Conservation (phyloP, 2,888 invertebrate genomes). For the Caenorhabditis doughertyi region DNA sequence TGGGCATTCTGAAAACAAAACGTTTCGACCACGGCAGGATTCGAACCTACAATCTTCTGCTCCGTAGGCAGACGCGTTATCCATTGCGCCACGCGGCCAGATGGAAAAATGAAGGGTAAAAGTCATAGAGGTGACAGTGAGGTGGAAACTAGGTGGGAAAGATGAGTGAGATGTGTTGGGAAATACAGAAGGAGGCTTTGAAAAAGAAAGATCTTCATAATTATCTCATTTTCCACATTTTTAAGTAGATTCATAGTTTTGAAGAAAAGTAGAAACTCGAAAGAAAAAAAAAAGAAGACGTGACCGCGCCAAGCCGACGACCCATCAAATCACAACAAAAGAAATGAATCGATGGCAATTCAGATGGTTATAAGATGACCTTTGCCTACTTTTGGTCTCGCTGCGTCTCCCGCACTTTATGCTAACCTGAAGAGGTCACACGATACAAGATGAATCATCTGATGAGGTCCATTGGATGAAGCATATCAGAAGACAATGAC, state of each 20-base stretch:
- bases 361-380: conserved; percentile 30
- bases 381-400: conserved; percentile 47
- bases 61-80: conserved; percentile 83
- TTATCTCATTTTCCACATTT: too few species aligned
- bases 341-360: conserved; percentile 52
- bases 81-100: conserved; percentile 78
- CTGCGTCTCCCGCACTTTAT: conserved; percentile 44
- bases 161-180: not conserved
- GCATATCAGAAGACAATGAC: not conserved
- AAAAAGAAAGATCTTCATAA: too few species aligned
- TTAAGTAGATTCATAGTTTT: too few species aligned
- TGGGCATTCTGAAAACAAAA: conserved; percentile 26
- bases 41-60: conserved; percentile 83
- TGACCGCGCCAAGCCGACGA: too few species aligned
- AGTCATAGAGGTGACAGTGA: not conserved
- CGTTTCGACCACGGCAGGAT: conserved; percentile 80
- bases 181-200: too few species aligned
- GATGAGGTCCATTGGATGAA: not conserved
- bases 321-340: conserved; percentile 47
- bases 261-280: not conserved
- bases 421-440: conserved; percentile 37
- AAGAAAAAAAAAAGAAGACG: not conserved
- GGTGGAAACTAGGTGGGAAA: not conserved
- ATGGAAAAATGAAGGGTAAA: not conserved
- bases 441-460: conserved; percentile 9